Conservation (phyloP, 2,888 invertebrate species). For the Sericinus montela region DNA sequence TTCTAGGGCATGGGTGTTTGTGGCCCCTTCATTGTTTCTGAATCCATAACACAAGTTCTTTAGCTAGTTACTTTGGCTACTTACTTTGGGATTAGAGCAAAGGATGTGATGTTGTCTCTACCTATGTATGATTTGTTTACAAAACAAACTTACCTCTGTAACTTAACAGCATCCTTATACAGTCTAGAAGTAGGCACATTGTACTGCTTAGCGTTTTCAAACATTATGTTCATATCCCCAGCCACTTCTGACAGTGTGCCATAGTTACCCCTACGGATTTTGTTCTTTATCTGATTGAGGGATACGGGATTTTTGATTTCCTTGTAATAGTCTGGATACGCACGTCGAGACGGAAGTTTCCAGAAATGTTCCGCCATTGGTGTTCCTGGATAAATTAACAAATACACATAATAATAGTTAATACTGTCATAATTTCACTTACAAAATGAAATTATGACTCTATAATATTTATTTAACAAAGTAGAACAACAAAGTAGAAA, state of each 20-base stretch:
- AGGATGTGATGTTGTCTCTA: no score
- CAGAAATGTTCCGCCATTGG: conserved; percentile 95
- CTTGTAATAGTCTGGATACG: conserved; percentile 98
- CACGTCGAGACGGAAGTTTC: conserved; percentile 93
- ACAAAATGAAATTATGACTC: no score
- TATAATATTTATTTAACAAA: no score
- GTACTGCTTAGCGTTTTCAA: conserved; percentile 96
- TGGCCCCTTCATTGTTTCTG: no score
- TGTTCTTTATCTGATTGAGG: conserved; percentile 92
- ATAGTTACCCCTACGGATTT: conserved; percentile 89
- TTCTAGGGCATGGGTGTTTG: no score
- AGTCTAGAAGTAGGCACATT: conserved; percentile 88
- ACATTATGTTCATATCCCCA: conserved; percentile 96
- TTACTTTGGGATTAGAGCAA: no score
- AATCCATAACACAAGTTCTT: no score
- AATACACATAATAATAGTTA: not conserved
- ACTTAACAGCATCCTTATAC: conserved; percentile 90
- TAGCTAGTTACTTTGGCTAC: no score
- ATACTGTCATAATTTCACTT: no score
- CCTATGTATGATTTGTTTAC: no score
- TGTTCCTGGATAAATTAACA: conserved; percentile 74
- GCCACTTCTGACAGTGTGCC: conserved; percentile 93
- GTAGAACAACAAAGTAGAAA: no score
- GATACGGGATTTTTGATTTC: conserved; percentile 98
- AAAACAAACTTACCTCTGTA: conserved; percentile 80